These are phyloP conservation scores for Polypedilum vanderplanki DNA, from an alignment of 1,140 invertebrate species.

Conservation along the genomic window DNA sequence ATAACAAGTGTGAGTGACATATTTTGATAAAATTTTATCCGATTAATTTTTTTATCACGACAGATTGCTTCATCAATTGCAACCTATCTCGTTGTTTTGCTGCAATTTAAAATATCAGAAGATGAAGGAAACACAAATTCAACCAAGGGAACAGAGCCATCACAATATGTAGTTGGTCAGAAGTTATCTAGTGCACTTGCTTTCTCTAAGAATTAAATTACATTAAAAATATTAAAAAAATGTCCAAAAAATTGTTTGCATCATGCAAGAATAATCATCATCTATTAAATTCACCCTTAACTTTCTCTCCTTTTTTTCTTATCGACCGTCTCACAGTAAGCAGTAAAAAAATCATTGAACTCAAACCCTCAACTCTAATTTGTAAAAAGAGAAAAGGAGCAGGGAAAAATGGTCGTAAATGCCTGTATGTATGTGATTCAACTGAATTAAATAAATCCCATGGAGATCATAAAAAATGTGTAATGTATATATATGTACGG, in stretches of 20 bases:
- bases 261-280: no score
- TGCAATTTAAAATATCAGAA: slow-evolving; percentile 12
- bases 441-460: slow-evolving; percentile 15
- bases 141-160: no score
- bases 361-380: slow-evolving; percentile 4
- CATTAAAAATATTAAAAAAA: no score
- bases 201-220: no score
- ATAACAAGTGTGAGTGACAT: background rate
- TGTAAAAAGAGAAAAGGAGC: background rate
- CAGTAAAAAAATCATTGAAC: background rate
- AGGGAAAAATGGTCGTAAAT: slow-evolving; percentile 12
- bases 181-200: no score
- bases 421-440: background rate
- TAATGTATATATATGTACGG: background rate
- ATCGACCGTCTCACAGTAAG: no score
- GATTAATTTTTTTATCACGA: background rate
- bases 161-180: no score
- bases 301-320: no score
- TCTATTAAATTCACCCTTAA: no score
- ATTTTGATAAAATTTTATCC: background rate
- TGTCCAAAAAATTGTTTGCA: no score
- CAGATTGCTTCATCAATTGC: slow-evolving; percentile 4
- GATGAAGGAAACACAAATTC: background rate
- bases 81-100: background rate
- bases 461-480: slow-evolving; percentile 9